A percentile compares a stretch with the other conserved stretches of the same genome.
Conservation (phyloP, 2,113 vertebrate species). For the Calyptommatus sinebrachiatus region DNA sequence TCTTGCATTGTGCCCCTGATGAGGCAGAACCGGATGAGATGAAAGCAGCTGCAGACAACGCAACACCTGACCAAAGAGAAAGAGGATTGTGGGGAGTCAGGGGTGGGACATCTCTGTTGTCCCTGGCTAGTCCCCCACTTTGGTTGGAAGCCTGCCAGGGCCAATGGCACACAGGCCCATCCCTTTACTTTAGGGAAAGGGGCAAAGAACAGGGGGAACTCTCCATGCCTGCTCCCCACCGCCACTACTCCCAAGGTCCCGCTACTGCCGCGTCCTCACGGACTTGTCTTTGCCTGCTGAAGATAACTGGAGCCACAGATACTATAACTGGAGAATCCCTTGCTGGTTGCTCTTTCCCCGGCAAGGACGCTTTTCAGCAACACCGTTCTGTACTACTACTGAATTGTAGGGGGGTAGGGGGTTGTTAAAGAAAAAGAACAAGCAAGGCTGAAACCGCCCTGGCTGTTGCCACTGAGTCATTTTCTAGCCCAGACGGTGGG, state of each 20-base stretch:
- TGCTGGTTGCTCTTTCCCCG: neutral
- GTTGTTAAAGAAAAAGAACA: neutral
- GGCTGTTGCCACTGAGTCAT: neutral
- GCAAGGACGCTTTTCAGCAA: neutral
- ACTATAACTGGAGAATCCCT: neutral
- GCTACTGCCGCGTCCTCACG: neutral
- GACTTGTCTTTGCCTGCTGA: neutral
- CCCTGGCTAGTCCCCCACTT: neutral
- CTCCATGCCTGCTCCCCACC: no score
- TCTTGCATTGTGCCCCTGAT: constrained; percentile 92
- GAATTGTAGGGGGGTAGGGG: neutral
- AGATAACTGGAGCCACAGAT: neutral
- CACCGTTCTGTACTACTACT: constrained; percentile 5
- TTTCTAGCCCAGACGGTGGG: neutral
- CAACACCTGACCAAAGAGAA: constrained; percentile 10
- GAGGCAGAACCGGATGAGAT: constrained; percentile 89
- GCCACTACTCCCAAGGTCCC: neutral
- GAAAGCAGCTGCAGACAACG: constrained; percentile 65
- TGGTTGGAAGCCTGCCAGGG: neutral
- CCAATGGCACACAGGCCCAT: neutral
- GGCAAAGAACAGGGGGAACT: neutral
- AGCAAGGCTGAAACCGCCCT: neutral
- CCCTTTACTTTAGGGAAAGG: neutral
- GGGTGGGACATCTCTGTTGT: neutral
- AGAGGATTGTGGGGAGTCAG: no score